Percentiles rank a stretch among this genome's conserved stretches.
phyloP scores from a whole-genome alignment of 64 coral and sea anemone species.

The Platygyra sinensis region DNA sequence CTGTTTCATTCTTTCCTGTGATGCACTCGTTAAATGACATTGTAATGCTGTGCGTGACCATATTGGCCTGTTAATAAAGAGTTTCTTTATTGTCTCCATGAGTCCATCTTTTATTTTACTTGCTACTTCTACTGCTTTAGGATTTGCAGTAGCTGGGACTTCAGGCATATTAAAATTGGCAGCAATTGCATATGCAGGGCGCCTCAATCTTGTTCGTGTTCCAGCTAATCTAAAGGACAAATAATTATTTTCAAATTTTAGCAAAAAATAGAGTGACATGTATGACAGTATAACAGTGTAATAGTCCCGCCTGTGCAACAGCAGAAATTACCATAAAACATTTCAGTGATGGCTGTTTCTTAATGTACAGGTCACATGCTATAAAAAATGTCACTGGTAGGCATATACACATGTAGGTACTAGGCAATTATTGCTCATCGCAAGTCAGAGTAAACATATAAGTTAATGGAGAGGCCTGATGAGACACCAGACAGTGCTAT shows the following conservation, averaged over 20 bases:
- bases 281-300: too few relatives aligned
- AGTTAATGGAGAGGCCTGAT: too few relatives aligned
- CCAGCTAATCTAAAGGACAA: conserved; percentile 42
- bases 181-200: conserved; percentile 65
- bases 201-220: conserved; percentile 54
- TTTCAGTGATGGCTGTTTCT: too few relatives aligned
- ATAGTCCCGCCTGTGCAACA: too few relatives aligned
- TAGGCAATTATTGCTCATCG: too few relatives aligned
- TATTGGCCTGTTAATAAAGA: conserved; percentile 88
- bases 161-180: conserved; percentile 48
- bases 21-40: conserved; percentile 57
- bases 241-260: not conserved
- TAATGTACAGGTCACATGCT: too few relatives aligned
- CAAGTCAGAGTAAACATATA: too few relatives aligned
- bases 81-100: conserved; percentile 62
- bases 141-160: conserved; percentile 52
- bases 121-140: conserved; percentile 61
- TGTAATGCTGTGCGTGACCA: conserved; percentile 85
- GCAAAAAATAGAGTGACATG: too few relatives aligned
- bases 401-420: too few relatives aligned
- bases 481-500: too few relatives aligned
- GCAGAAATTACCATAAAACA: too few relatives aligned
- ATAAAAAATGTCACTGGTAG: too few relatives aligned
- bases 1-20: conserved; percentile 53
- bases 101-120: conserved; percentile 50